Percentiles rank a stretch among this genome's conserved stretches.
phyloP scores from a whole-genome alignment of 1,140 invertebrate species.

The Polyergus mexicanus region DNA sequence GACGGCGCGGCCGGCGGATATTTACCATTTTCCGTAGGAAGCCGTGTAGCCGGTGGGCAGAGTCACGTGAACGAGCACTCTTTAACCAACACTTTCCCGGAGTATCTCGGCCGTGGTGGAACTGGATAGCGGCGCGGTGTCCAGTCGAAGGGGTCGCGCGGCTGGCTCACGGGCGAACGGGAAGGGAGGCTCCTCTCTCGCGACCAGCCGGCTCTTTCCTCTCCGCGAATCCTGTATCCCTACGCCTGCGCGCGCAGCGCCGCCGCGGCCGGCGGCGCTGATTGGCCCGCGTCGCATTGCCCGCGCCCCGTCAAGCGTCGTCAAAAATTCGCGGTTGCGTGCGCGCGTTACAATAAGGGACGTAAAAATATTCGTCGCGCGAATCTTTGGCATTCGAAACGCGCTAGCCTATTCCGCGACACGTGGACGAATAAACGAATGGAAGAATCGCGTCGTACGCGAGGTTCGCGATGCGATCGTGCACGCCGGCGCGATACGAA shows the following conservation, averaged over 20 bases:
- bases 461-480: too few species aligned
- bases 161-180: conserved; percentile 70
- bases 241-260: conserved; percentile 81
- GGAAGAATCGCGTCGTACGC: too few species aligned
- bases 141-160: conserved; percentile 75
- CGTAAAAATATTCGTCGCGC: not conserved
- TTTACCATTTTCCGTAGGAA: conserved; percentile 74
- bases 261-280: conserved; percentile 41
- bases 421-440: not conserved
- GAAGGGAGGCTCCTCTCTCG: conserved; percentile 75
- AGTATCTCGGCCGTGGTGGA: conserved; percentile 67
- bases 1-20: conserved; percentile 43
- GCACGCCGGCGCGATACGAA: too few species aligned
- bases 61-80: conserved; percentile 73
- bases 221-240: conserved; percentile 73
- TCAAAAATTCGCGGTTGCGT: conserved; percentile 55
- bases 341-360: not conserved
- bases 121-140: conserved; percentile 72
- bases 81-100: conserved; percentile 74
- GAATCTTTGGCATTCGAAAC: conserved; percentile 25
- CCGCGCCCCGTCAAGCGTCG: not conserved
- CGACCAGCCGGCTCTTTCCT: conserved; percentile 56
- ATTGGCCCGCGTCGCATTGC: conserved; percentile 49
- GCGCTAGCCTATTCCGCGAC: not conserved
- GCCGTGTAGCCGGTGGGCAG: conserved; percentile 64